These are phyloP conservation scores for Sinocyclocheilus anshuiensis DNA, from an alignment of 2,113 vertebrate species.

Conservation along the genomic window DNA sequence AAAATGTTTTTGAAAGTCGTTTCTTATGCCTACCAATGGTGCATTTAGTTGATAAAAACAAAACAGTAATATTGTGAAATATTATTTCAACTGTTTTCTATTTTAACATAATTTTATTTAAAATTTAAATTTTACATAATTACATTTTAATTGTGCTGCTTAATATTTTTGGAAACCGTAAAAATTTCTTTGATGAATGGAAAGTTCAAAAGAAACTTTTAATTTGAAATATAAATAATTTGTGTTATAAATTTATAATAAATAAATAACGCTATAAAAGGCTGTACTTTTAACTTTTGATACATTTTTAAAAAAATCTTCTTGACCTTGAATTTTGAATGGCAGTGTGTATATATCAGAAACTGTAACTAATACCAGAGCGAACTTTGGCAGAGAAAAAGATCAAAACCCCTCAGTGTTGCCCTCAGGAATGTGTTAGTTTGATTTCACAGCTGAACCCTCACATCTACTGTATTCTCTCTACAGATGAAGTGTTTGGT, in stretches of 20 bases:
- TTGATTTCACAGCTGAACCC: neutral
- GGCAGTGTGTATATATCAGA: neutral
- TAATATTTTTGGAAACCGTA: neutral
- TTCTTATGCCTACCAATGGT: no score
- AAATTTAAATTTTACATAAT: no score
- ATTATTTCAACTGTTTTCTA: no score
- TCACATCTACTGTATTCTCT: constrained; percentile 18
- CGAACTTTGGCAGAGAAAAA: neutral
- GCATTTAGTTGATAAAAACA: no score
- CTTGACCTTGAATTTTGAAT: neutral
- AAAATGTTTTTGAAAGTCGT: no score
- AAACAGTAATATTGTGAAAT: no score
- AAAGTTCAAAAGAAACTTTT: neutral
- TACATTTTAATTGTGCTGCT: neutral
- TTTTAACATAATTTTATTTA: no score
- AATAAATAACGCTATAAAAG: neutral
- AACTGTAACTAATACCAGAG: neutral
- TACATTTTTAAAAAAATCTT: neutral
- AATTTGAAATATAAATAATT: neutral
- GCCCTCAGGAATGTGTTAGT: neutral
- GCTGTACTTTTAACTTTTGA: neutral
- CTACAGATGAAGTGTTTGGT: constrained; percentile 4
- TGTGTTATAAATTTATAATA: neutral
- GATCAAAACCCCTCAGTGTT: neutral
- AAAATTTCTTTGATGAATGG: neutral